Evolutionary conservation across 2,797 vertebrate genomes (phyloP), one percentile per base, ranked within the genome.

Genomic region (Hyperoplus immaculatus): DNA sequence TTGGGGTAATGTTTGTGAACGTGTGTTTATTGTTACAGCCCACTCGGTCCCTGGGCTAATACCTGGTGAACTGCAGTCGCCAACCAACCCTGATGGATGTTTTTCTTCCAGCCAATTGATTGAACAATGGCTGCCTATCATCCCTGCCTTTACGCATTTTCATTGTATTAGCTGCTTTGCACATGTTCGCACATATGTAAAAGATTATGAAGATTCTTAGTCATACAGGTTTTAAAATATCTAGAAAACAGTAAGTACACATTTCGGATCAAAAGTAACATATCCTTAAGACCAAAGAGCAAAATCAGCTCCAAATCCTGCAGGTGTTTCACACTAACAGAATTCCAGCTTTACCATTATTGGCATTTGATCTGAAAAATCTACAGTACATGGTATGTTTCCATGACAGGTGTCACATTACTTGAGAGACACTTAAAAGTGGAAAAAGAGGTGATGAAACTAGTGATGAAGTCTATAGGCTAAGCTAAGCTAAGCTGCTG

Each of bases 31-130:
- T 3, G 7, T 69, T 15, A 54, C 39, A 45, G 42, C 51, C 64
- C 46, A 15, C 63, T 74, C 64, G 62, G 39, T 79, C 70, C 43
- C 18, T 18, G 46, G 62, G 41, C 54, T 82, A 54, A 41, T 77
- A 78, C 58, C 76, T 77, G 81, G 61, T 76, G 68, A 82, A 72
- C 73, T 75, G 69, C 75, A 39, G 68, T 81, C 71, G 38, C 79
- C 85, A 89, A 87, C 85, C 84, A 88, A 84, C 70, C 67, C 87
- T 95, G 93, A 95, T 92, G 87, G 92, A 95, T 93, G 91, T 73
- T 68, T 29, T 75, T 75, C 87, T 92, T 43, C 65, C 78, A 80
- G 78, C 91, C 92, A 93, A 92, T 92, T 95, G 94, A 90, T 94
- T 80, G 75, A 79, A 56, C 58, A 72, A 18, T 16, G 21, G 14